phyloP scores from a whole-genome alignment of 2,113 vertebrate genomes.

The Hypomesus transpacificus region DNA sequence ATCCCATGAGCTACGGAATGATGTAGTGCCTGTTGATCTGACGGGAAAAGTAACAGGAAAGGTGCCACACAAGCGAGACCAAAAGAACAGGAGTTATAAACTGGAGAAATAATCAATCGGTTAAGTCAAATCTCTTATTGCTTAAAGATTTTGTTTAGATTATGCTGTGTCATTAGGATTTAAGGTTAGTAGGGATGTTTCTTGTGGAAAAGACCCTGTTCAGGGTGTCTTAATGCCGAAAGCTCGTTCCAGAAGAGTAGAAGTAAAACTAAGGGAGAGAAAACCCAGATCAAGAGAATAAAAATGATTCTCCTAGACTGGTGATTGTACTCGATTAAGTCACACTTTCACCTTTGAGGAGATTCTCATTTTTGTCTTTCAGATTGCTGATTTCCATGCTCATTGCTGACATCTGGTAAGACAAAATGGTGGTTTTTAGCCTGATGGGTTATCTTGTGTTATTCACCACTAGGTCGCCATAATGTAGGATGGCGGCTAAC shows the following conservation, averaged over 20 bases:
- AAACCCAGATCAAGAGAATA: background rate
- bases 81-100: too few relatives aligned
- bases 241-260: background rate
- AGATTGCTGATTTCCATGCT: slow-evolving; percentile 45
- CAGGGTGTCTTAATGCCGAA: too few relatives aligned
- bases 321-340: slow-evolving; percentile 18
- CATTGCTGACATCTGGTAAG: slow-evolving; percentile 61
- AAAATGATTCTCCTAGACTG: background rate
- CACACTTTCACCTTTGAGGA: slow-evolving; percentile 60
- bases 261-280: background rate
- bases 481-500: too few relatives aligned
- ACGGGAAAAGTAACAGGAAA: background rate
- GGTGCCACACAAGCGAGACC: too few relatives aligned
- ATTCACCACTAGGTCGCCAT: too few relatives aligned
- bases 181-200: too few relatives aligned
- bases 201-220: too few relatives aligned
- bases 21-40: background rate
- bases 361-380: slow-evolving; percentile 55
- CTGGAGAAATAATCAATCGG: too few relatives aligned
- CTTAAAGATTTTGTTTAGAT: too few relatives aligned
- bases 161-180: too few relatives aligned
- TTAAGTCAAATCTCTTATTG: too few relatives aligned
- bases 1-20: background rate
- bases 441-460: background rate
- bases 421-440: slow-evolving; percentile 21